A percentile compares a stretch with the other conserved stretches of the same genome.
phyloP scores from a whole-genome alignment of 2,797 vertebrate species.

The Astyanax mexicanus region DNA sequence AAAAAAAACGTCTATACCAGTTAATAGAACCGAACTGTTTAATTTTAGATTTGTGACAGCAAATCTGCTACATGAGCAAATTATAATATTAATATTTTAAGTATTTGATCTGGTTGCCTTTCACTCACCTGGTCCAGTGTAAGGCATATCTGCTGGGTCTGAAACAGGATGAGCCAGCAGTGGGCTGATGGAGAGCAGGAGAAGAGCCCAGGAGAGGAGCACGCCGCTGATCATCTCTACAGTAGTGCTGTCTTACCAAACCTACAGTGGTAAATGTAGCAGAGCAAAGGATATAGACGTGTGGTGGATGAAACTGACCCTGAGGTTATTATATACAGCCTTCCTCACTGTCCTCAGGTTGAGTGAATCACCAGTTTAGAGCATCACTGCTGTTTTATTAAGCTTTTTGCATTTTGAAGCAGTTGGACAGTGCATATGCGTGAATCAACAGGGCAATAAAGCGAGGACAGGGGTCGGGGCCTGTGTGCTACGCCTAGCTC shows the following conservation, averaged over 20 bases:
- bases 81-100: too few species aligned
- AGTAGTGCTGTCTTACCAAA: not conserved
- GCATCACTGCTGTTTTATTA: constrained; percentile 45
- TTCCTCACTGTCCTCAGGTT: constrained; percentile 9
- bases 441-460: constrained; percentile 74
- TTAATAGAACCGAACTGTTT: too few species aligned
- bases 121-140: constrained; percentile 77
- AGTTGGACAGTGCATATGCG: constrained; percentile 54
- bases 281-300: not conserved
- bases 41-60: too few species aligned
- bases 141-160: constrained; percentile 77
- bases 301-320: constrained; percentile 15
- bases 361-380: constrained; percentile 8
- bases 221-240: constrained; percentile 74
- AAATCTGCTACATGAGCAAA: too few species aligned
- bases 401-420: constrained; percentile 61
- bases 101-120: not conserved
- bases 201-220: constrained; percentile 73
- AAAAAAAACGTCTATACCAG: too few species aligned
- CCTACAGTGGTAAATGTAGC: not conserved
- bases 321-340: constrained; percentile 54
- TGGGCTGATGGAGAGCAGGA: constrained; percentile 72
- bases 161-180: constrained; percentile 77
- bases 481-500: constrained; percentile 62
- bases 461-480: constrained; percentile 54